Conservation (phyloP, 2,888 invertebrate species). For the Catocala sponsa region DNA sequence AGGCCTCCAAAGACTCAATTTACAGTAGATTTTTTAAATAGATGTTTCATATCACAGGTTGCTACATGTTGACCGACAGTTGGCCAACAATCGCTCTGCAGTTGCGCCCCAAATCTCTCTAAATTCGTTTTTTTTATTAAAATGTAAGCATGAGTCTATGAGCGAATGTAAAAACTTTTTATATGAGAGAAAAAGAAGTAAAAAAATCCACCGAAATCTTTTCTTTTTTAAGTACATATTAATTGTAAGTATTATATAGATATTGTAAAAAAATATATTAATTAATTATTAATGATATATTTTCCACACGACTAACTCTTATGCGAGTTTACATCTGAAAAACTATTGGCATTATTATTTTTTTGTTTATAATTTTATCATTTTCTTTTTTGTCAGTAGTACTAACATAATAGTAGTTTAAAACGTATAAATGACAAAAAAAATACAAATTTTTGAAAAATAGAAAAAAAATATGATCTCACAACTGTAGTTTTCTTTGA, state of each 20-base stretch:
- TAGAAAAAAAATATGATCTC: constrained; percentile 79
- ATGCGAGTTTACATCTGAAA: constrained; percentile 18
- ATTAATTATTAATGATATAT: constrained; percentile 40
- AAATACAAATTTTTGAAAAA: constrained; percentile 74
- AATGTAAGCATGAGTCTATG: constrained; percentile 38
- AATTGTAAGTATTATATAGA: constrained; percentile 48
- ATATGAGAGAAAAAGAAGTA: constrained; percentile 26
- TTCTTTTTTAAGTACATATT: constrained; percentile 46
- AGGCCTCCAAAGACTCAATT: too few species aligned
- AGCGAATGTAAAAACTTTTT: constrained; percentile 30
- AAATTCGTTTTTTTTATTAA: constrained; percentile 17
- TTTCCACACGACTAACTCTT: constrained; percentile 38
- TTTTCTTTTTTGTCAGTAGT: constrained; percentile 31
- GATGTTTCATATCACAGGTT: too few species aligned
- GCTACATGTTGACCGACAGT: constrained; percentile 15
- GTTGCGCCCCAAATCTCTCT: constrained; percentile 23
- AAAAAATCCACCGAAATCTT: constrained; percentile 48
- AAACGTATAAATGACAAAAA: constrained; percentile 76
- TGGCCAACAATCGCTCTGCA: constrained; percentile 21
- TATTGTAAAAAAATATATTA: constrained; percentile 41
- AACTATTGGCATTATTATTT: constrained; percentile 19
- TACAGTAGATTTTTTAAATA: too few species aligned
- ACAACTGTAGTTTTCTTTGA: constrained; percentile 45
- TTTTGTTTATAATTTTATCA: constrained; percentile 19
- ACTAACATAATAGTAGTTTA: constrained; percentile 56